These are phyloP conservation scores for Tetrax tetrax DNA, from an alignment of 2,113 vertebrate species.

Conservation along the genomic window DNA sequence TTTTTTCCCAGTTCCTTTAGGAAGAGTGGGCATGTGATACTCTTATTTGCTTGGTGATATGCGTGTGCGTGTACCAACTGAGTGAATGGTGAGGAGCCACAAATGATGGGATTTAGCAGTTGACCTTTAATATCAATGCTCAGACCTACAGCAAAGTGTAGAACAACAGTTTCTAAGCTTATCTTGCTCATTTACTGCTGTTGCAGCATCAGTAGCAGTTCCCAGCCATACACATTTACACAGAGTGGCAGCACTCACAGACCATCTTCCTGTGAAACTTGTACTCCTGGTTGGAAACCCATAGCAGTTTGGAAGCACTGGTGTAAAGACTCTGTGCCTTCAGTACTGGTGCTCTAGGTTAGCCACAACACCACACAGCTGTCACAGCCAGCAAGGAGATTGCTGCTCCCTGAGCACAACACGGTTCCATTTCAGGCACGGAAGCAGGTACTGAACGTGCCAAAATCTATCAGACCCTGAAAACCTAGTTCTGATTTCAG, in stretches of 20 bases:
- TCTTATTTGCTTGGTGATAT: background rate
- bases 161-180: background rate
- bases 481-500: background rate
- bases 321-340: background rate
- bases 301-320: background rate
- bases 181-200: background rate
- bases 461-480: background rate
- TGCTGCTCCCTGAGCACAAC: background rate
- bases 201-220: background rate
- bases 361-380: background rate
- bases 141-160: background rate
- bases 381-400: fast-evolving
- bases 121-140: background rate
- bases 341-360: background rate
- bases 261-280: background rate
- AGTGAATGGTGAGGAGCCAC: background rate
- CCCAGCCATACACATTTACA: background rate
- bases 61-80: fast-evolving
- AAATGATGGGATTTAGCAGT: background rate
- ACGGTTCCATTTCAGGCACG: background rate
- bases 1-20: background rate
- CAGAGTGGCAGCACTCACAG: background rate
- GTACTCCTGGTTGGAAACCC: background rate
- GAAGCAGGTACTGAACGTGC: background rate
- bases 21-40: fast-evolving